These are phyloP conservation scores for Sebastes kiyomatsui DNA, from an alignment of 2,797 vertebrate genomes.

Conservation along the genomic window DNA sequence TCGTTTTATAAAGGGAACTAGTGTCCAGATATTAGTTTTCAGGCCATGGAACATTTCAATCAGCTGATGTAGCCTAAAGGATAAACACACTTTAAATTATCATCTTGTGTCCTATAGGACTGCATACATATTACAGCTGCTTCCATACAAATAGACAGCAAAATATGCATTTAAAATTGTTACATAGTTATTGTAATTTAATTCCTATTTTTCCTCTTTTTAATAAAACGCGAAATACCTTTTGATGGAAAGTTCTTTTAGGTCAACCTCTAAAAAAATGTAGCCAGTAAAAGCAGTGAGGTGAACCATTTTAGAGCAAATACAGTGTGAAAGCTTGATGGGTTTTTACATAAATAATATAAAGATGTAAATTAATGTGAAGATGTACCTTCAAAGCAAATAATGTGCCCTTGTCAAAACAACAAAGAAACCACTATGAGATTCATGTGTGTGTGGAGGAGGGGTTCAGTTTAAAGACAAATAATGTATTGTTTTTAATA, in stretches of 20 bases:
- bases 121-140: neutral
- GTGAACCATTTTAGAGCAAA: neutral
- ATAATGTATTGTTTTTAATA: neutral
- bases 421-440: neutral
- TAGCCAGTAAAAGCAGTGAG: neutral
- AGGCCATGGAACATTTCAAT: slow-evolving; percentile 42
- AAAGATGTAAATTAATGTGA: neutral
- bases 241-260: neutral
- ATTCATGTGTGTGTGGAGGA: neutral
- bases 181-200: neutral
- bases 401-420: neutral
- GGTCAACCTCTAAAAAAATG: neutral
- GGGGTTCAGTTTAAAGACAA: neutral
- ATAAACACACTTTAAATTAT: neutral
- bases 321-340: neutral
- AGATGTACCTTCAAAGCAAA: neutral
- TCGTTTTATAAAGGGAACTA: slow-evolving; percentile 37
- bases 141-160: neutral
- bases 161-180: neutral
- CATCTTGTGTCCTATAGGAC: neutral
- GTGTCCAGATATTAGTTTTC: slow-evolving; percentile 47
- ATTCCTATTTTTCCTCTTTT: neutral
- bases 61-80: neutral
- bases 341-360: neutral
- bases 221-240: neutral